Evolutionary conservation across 2,797 vertebrate species (phyloP).

Genomic region (Pteronotus mesoamericanus): DNA sequence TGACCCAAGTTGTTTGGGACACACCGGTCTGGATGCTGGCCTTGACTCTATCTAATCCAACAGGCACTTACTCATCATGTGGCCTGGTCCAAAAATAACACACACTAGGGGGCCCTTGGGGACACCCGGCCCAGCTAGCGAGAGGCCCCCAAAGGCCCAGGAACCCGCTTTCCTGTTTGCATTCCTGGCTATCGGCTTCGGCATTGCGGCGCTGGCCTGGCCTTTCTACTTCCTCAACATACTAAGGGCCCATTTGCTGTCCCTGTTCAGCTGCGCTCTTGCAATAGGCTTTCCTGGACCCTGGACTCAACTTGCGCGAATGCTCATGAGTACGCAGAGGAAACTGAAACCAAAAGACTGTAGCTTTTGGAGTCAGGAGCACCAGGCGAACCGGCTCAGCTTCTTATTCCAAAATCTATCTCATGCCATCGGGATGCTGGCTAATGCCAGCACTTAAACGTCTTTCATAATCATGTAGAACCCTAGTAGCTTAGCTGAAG

Average conservation of each 20-base stretch:
- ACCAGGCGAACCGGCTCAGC: not conserved
- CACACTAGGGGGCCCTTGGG: not conserved
- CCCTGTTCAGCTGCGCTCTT: not conserved
- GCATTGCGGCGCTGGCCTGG: not conserved
- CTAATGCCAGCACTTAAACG: fast-evolving
- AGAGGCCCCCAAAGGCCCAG: not conserved
- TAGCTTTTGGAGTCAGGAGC: not conserved
- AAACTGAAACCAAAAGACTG: not conserved
- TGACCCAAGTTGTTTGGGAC: not conserved
- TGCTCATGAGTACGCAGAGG: not conserved
- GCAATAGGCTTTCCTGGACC: not conserved
- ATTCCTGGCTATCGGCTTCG: not conserved
- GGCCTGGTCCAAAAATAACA: conserved; percentile 61
- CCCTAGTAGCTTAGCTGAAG: not conserved
- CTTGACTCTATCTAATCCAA: conserved; percentile 68
- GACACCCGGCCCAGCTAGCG: not conserved
- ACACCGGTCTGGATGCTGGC: conserved; percentile 33
- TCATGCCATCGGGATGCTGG: fast-evolving
- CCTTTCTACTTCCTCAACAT: not conserved
- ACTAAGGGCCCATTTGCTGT: not conserved
- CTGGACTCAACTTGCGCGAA: fast-evolving
- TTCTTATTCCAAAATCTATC: not conserved
- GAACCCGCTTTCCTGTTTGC: conserved; percentile 51
- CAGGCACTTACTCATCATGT: conserved; percentile 26
- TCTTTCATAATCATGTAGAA: not conserved